Evolutionary conservation across 2,888 invertebrate species (phyloP).

Genomic region (Plagodis dolabraria): DNA sequence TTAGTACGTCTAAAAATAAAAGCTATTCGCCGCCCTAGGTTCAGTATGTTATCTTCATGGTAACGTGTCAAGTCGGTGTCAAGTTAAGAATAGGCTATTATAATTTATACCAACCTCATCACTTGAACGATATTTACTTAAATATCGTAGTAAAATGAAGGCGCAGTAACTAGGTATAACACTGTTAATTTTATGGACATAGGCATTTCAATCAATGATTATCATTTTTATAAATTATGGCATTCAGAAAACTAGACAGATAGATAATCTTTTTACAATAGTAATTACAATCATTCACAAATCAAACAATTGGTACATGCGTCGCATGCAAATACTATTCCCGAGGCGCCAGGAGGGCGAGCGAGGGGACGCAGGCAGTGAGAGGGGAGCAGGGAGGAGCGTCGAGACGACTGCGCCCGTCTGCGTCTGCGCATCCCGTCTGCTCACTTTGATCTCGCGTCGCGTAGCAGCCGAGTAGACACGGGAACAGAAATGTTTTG

Average conservation of each 20-base stretch:
- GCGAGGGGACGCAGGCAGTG: slow-evolving; percentile 5
- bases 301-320: not conserved
- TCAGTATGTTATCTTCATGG: too few species aligned
- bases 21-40: too few species aligned
- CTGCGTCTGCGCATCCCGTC: slow-evolving; percentile 78
- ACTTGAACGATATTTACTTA: too few species aligned
- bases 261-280: not conserved
- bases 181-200: too few species aligned
- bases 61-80: too few species aligned
- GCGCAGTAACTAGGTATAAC: too few species aligned
- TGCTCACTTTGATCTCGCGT: slow-evolving; percentile 67
- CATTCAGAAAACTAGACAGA: not conserved
- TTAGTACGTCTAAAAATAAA: too few species aligned
- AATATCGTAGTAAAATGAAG: too few species aligned
- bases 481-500: slow-evolving; percentile 26
- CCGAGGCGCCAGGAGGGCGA: slow-evolving; percentile 41
- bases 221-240: too few species aligned
- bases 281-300: slow-evolving; percentile 1
- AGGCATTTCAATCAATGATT: too few species aligned
- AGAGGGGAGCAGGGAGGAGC: slow-evolving; percentile 38
- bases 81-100: too few species aligned
- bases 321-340: slow-evolving; percentile 16
- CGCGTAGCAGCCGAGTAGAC: slow-evolving; percentile 21
- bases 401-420: slow-evolving; percentile 76
- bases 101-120: too few species aligned